Evolutionary conservation across 2,888 invertebrate genomes (phyloP).

Genomic region (Pterostichus madidus): DNA sequence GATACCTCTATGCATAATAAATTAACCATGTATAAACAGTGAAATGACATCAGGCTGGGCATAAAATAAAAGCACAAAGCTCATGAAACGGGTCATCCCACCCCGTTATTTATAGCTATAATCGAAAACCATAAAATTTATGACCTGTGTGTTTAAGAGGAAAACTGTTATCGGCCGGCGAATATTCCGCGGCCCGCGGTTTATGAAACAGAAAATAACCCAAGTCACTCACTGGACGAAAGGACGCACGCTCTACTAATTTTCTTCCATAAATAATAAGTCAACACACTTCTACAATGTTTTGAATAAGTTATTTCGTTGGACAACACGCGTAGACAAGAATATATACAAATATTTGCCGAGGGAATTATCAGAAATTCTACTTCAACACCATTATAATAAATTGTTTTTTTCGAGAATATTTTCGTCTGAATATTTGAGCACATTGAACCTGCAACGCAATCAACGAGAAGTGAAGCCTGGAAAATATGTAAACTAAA

Average conservation of each 20-base stretch:
- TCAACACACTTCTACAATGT: background rate
- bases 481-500: no score
- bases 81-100: conserved; percentile 64
- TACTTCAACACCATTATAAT: no score
- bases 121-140: conserved; percentile 66
- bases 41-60: conserved; percentile 64
- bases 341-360: background rate
- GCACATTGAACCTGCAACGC: no score
- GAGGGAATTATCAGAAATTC: no score
- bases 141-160: conserved; percentile 64
- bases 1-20: conserved; percentile 67
- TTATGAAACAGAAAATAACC: conserved; percentile 61
- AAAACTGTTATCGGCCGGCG: conserved; percentile 57
- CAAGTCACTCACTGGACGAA: background rate
- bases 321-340: background rate
- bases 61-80: conserved; percentile 66
- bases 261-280: background rate
- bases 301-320: background rate
- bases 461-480: no score
- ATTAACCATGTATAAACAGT: conserved; percentile 66
- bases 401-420: no score
- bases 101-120: conserved; percentile 63
- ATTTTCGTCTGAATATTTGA: no score
- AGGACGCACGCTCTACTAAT: conserved; percentile 27
- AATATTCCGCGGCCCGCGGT: conserved; percentile 47